phyloP scores from a whole-genome alignment of 2,888 invertebrate species.

The Apodemia hepburni region DNA sequence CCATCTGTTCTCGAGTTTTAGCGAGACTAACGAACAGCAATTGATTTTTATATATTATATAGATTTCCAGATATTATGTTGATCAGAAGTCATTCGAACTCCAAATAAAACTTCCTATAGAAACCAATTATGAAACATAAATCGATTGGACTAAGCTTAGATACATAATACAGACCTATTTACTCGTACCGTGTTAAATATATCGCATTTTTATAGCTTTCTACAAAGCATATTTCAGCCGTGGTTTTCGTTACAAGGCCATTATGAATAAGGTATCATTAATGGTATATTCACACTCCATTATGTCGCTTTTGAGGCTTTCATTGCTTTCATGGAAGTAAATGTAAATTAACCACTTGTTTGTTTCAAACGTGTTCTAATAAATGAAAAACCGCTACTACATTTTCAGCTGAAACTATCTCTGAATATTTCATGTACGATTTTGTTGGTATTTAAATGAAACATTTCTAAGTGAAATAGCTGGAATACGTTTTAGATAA shows the following conservation, averaged over 20 bases:
- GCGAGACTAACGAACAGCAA: no score
- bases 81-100: no score
- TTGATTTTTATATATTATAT: no score
- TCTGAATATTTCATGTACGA: neutral
- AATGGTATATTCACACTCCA: slow-evolving; percentile 51
- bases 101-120: neutral
- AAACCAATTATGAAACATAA: neutral
- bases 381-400: slow-evolving; percentile 10
- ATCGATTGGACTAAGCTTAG: neutral
- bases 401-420: slow-evolving; percentile 21
- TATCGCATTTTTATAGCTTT: slow-evolving; percentile 9
- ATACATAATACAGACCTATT: neutral
- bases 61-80: no score
- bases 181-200: neutral
- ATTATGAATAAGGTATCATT: slow-evolving; percentile 44
- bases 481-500: no score
- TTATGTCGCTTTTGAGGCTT: slow-evolving; percentile 54
- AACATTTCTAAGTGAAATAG: neutral
- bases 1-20: no score
- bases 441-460: neutral
- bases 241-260: slow-evolving; percentile 47
- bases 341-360: slow-evolving; percentile 45
- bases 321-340: slow-evolving; percentile 55
- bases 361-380: neutral
- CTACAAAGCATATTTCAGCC: slow-evolving; percentile 4